Conservation (phyloP, 2,113 vertebrate species). For the Spea bombifrons region DNA sequence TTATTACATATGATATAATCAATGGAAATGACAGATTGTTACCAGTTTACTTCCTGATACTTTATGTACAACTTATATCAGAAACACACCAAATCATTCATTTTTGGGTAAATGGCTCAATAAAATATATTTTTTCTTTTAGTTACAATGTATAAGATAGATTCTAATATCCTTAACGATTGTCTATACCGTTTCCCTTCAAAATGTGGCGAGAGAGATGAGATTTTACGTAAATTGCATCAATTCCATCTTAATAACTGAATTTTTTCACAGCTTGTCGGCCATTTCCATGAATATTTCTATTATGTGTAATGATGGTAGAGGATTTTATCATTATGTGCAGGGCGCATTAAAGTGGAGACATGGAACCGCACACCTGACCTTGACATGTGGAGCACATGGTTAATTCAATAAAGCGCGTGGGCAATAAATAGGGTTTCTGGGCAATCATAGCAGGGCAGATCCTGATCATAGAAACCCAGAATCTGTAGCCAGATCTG, state of each 20-base stretch:
- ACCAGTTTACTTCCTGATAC: not conserved
- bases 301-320: not conserved
- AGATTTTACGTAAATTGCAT: not conserved
- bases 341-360: not conserved
- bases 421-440: not conserved
- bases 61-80: not conserved
- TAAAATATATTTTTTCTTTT: no score
- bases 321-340: not conserved
- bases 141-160: no score
- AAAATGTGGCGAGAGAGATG: no score
- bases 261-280: not conserved
- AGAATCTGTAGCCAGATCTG: no score
- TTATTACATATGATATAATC: conserved; percentile 7
- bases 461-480: no score
- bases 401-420: not conserved
- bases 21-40: not conserved
- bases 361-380: not conserved
- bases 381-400: not conserved
- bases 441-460: no score
- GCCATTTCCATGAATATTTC: not conserved
- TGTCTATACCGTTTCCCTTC: no score
- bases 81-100: no score
- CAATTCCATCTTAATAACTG: not conserved
- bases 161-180: no score
- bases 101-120: no score